phyloP scores from a whole-genome alignment of 2,797 vertebrate genomes.

The Enteromius unitaeniatus region DNA sequence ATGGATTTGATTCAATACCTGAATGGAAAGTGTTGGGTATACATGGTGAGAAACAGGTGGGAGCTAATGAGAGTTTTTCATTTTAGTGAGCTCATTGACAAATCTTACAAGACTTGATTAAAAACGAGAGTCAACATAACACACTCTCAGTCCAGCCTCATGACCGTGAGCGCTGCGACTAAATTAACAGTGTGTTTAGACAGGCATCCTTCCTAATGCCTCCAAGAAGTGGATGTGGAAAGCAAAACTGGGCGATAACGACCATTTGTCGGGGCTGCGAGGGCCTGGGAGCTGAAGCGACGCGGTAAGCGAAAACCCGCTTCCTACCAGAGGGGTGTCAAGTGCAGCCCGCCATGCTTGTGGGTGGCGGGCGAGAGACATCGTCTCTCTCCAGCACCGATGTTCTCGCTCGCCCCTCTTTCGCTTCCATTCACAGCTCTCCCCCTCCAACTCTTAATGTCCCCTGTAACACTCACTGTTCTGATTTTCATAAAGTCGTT shows the following conservation, averaged over 20 bases:
- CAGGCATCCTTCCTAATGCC: conserved; percentile 22
- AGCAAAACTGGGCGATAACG: conserved; percentile 35
- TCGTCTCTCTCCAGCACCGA: conserved; percentile 41
- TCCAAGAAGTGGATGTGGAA: not conserved
- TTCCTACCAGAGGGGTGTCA: conserved; percentile 56
- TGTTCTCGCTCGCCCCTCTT: conserved; percentile 51
- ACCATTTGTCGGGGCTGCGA: conserved; percentile 37
- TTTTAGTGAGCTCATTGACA: conserved; percentile 5
- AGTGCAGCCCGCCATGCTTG: conserved; percentile 43
- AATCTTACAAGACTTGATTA: not conserved
- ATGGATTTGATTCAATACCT: not conserved
- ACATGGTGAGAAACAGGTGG: not conserved
- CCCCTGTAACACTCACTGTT: conserved; percentile 57
- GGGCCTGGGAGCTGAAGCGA: conserved; percentile 53
- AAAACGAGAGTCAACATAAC: not conserved
- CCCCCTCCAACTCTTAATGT: conserved; percentile 62
- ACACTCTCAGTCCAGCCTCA: conserved; percentile 9
- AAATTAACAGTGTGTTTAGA: conserved; percentile 37
- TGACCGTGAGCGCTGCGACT: not conserved
- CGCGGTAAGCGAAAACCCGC: conserved; percentile 33
- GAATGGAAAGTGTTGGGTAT: not conserved
- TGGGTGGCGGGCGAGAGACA: conserved; percentile 42
- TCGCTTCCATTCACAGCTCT: conserved; percentile 62
- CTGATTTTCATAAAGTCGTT: conserved; percentile 83
- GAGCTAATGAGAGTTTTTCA: not conserved